These are phyloP conservation scores for Zaprionus inermis DNA, from an alignment of 1,140 invertebrate genomes.

Conservation along the genomic window DNA sequence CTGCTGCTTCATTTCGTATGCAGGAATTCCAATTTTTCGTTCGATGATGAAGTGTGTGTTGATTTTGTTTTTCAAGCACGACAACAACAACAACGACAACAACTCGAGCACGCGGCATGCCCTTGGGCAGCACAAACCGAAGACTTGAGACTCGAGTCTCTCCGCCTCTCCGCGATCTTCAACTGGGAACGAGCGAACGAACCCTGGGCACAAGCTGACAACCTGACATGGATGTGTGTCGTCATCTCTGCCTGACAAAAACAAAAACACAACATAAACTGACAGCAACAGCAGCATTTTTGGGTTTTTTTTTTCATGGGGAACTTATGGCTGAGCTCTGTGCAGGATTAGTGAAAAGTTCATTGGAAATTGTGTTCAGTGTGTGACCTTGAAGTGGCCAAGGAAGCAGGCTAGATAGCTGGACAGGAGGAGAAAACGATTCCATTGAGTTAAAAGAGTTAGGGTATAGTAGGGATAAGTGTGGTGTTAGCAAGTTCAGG, in stretches of 20 bases:
- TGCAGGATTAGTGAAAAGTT: slow-evolving; percentile 61
- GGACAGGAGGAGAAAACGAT: too few relatives aligned
- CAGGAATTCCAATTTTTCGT: slow-evolving; percentile 83
- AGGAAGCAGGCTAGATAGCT: not conserved
- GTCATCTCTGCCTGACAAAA: slow-evolving; percentile 75
- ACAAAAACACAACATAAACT: slow-evolving; percentile 46
- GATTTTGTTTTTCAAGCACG: slow-evolving; percentile 69
- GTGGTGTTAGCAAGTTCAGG: too few relatives aligned
- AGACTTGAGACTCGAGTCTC: slow-evolving; percentile 19
- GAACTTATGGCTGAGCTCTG: not conserved
- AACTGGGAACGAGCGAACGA: slow-evolving; percentile 12
- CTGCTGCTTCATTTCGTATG: slow-evolving; percentile 74
- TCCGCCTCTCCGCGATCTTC: slow-evolving; percentile 4
- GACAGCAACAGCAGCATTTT: slow-evolving; percentile 34
- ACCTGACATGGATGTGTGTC: slow-evolving; percentile 66
- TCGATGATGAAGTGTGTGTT: slow-evolving; percentile 79
- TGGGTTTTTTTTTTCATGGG: slow-evolving; percentile 2
- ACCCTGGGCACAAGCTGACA: slow-evolving; percentile 54
- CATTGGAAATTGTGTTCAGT: slow-evolving; percentile 75
- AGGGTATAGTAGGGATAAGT: too few relatives aligned
- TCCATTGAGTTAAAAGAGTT: too few relatives aligned
- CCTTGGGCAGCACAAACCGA: slow-evolving; percentile 54
- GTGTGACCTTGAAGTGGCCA: slow-evolving; percentile 15
- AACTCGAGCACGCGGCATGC: slow-evolving; percentile 67
- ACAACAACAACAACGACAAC: slow-evolving; percentile 38